These are phyloP conservation scores for Zoanthus sansibaricus DNA, from an alignment of 92 coral and sea anemone species.

Conservation along the genomic window DNA sequence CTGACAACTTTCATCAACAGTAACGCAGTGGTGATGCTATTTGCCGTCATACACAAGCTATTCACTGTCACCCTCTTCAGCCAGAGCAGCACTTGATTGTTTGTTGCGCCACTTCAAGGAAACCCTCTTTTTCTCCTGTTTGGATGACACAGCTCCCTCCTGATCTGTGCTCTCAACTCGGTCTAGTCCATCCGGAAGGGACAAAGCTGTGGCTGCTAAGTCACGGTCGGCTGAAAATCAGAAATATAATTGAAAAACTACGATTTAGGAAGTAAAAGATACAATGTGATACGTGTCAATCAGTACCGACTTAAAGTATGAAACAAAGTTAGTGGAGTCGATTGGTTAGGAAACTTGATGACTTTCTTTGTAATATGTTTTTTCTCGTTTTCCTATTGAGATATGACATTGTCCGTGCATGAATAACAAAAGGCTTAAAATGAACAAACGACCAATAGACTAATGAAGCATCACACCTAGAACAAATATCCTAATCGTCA, in stretches of 20 bases:
- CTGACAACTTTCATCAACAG: neutral
- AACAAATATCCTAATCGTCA: too few relatives aligned
- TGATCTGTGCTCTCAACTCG: slow-evolving; percentile 59
- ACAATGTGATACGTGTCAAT: too few relatives aligned
- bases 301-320: too few relatives aligned
- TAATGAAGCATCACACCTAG: too few relatives aligned
- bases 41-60: neutral
- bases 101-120: slow-evolving; percentile 84
- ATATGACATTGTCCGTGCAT: too few relatives aligned
- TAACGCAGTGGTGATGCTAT: neutral
- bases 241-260: neutral
- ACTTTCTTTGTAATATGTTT: too few relatives aligned
- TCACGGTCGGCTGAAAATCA: slow-evolving; percentile 58
- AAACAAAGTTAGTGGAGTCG: too few relatives aligned
- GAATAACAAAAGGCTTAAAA: too few relatives aligned
- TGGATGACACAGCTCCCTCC: slow-evolving; percentile 53
- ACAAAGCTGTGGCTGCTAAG: slow-evolving; percentile 69
- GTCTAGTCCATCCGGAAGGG: slow-evolving; percentile 94
- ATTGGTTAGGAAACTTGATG: too few relatives aligned
- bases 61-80: slow-evolving; percentile 48
- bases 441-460: too few relatives aligned
- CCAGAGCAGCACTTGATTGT: slow-evolving; percentile 41
- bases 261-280: neutral
- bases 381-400: too few relatives aligned
- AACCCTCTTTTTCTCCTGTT: slow-evolving; percentile 73